Percentiles rank a stretch among this genome's conserved stretches.
These are phyloP conservation scores for Tapirus terrestris DNA, from an alignment of 2,113 vertebrate species.

Conservation along the genomic window DNA sequence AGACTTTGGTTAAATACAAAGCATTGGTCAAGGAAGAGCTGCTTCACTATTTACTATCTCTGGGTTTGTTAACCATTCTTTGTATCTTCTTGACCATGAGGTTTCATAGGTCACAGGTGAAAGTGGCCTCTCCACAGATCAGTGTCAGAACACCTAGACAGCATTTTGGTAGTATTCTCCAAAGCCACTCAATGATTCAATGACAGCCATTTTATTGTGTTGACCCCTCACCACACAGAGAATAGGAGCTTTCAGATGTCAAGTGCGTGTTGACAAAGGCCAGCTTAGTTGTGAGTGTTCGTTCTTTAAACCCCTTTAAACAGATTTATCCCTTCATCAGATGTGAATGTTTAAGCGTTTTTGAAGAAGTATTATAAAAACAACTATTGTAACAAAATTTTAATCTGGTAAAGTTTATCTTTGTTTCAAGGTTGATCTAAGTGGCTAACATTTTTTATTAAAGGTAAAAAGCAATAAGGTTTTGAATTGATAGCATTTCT, in stretches of 20 bases:
- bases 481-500: background rate
- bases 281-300: constrained; percentile 71
- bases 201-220: constrained; percentile 46
- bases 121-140: constrained; percentile 13
- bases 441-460: background rate
- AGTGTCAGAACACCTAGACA: constrained; percentile 15
- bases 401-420: background rate
- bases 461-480: background rate
- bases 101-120: constrained; percentile 63
- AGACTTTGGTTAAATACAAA: background rate
- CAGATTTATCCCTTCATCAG: constrained; percentile 9
- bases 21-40: background rate
- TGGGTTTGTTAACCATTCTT: background rate
- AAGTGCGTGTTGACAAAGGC: constrained; percentile 76
- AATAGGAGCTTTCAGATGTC: constrained; percentile 74
- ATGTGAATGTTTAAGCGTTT: constrained; percentile 21
- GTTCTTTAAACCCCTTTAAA: constrained; percentile 53
- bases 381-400: background rate
- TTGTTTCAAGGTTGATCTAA: background rate
- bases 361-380: background rate
- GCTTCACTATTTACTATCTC: background rate
- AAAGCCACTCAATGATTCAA: constrained; percentile 22
- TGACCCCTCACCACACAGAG: constrained; percentile 67
- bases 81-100: constrained; percentile 32
- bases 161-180: constrained; percentile 40